Base-by-base conservation (phyloP, 37 sponge, comb jelly and placozoan species). In the Eunapius fragilis region DNA sequence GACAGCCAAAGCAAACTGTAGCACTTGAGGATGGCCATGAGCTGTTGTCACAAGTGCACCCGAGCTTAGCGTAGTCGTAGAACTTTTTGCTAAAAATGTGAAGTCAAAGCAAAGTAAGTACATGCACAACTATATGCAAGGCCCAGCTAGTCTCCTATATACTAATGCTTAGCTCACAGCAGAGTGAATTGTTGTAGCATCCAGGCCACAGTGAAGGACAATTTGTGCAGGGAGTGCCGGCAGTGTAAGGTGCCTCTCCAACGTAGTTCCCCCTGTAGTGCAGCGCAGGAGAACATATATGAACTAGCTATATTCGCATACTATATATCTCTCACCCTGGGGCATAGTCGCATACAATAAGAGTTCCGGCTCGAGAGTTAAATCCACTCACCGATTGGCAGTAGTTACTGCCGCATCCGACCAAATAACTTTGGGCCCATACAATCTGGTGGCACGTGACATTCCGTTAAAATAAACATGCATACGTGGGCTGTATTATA, bases 311-410 rank as follows among this genome's bases (percentile, higher is more conserved):
- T 36, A 24, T 4, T 3, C 31, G 34, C 31, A 72, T 33, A 4
- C 50, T 37, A 27, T 58, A 17, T 2, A n/a, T 14, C 70, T 25
- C 82, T 74, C 22, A 84, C 85, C 85, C 85, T 75, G 85, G 85
- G 4, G 85, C 75, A 28, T 84, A 84, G 76, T 74, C 49, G 67
- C 85, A 84, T 6, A 75, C 76, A 4, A 84, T 22, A 19, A 74
- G 25, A 7, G 50, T 76, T 32, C 71, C 69, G 3, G 38, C 48
- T n/a, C n/a, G n/a, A 48, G 67, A 11, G 58, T 11, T 11, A 19
- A 58, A 58, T 58, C 58, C 58, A 17, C 14, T 11, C 14, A 58
- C 58, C 14, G 58, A 58, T 58, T 58, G 27, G 75, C 74, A 84
- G 37, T 67, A 75, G 31, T 19, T 47, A 48, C 47, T 45, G 28